Base-by-base conservation (phyloP, 2,113 vertebrate species). In the Pseudolaguvia tuberculata region DNA sequence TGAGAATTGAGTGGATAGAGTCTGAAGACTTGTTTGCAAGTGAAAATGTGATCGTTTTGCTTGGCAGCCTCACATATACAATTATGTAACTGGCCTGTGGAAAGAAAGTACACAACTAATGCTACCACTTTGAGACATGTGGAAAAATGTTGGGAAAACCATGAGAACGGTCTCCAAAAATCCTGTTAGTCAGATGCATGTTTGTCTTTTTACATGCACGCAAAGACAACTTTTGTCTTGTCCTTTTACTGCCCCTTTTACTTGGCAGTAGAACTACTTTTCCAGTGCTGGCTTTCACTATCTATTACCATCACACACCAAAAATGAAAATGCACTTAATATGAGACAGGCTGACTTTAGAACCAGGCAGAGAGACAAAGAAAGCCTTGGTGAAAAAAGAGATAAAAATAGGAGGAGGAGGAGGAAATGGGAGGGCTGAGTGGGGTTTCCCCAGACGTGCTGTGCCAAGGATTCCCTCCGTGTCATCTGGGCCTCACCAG, bases 391-490 rank as follows among this genome's bases (percentile, higher is more conserved):
- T 82, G 76, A 79, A 61, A 65, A 45, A 47, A 23, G 17, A 23
- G 35, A 45, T 18, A 42, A 48, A 53, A 21, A 23, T 35, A 73
- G 27, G n/a, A 63, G 15, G 45, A 11, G 47, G 63, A 47, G 17
- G 20, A 53, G 27, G 68, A 50, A 52, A 65, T 25, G 72, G 78
- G 70, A 66, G 85, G 82, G 78, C 72, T 81, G 78, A 86, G 78
- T 47, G 84, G 88, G 89, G 87, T 87, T 92, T 87, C 90, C 90
- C 91, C 88, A 83, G 81, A 73, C 82, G 50, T 73, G 81, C 80
- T 76, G 82, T 89, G 88, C 88, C 88, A 90, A 91, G 92, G 92
- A 93, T 93, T 91, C 91, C 92, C 89, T 90, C 84, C 74, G 84
- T 90, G 88, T 88, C 88, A 88, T 89, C 84, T 84, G 85, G 86